These are phyloP conservation scores for Prunella strophiata DNA, from an alignment of 2,797 vertebrate species.

Conservation along the genomic window DNA sequence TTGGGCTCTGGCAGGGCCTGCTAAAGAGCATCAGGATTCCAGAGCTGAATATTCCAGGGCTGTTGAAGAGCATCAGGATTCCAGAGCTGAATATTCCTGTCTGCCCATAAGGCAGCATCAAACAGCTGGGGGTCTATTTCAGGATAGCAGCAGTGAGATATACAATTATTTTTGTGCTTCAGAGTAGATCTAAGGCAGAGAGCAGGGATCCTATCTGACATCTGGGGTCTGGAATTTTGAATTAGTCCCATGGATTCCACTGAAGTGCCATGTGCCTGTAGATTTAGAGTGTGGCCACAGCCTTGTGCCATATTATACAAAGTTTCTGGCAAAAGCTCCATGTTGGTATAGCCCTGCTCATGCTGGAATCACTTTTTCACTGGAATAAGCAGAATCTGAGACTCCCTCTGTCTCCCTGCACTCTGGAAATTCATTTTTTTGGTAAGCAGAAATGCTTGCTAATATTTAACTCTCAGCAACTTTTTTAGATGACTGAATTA, in stretches of 20 bases:
- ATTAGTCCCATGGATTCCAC: background rate
- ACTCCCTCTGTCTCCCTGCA: background rate
- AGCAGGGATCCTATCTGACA: background rate
- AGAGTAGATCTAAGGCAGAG: background rate
- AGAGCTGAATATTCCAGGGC: background rate
- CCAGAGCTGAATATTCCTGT: background rate
- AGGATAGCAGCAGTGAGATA: background rate
- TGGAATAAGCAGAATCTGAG: background rate
- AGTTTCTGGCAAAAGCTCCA: background rate
- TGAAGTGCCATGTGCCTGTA: background rate
- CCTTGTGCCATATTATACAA: background rate
- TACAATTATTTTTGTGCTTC: background rate
- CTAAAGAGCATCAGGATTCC: background rate
- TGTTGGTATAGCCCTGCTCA: background rate
- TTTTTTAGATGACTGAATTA: background rate
- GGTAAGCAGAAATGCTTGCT: background rate
- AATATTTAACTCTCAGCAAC: slow-evolving; percentile 7
- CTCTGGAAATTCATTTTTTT: background rate
- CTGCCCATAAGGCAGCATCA: rapidly evolving
- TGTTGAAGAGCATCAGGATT: background rate
- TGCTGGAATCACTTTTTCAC: background rate
- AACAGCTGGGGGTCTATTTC: background rate
- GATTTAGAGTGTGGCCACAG: rapidly evolving
- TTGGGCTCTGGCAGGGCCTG: background rate
- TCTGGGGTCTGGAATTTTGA: background rate